Base-by-base conservation (phyloP, 2,888 invertebrate species). In the Hermaeophaga mercurialis region DNA sequence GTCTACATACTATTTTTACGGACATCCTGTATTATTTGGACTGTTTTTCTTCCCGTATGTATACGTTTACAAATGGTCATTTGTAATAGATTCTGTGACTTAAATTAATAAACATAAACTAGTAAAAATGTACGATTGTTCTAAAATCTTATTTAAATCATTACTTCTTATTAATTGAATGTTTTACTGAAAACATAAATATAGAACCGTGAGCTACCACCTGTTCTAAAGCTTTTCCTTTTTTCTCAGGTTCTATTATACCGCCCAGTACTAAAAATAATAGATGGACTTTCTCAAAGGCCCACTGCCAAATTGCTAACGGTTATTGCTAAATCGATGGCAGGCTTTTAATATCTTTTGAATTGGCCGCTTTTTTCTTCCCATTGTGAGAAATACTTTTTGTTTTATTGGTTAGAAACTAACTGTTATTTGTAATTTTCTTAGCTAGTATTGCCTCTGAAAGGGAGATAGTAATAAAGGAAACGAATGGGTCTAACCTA, bases 241-340 rank as follows among this genome's bases (percentile, higher is more conserved):
- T 39, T 39, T 11, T 7, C 24, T 14, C 14, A 14, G 11, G 14
- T 11, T 43, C 26, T 24, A 24, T 43, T 43, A 24, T 43, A 45
- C 48, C 45, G 54, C 62, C 57, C 43, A 34, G 24, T 18, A 62
- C 59, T 59, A 59, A 62, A 62, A 59, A 59, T 62, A 59, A 62
- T 58, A 50, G 59, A 62, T 59, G 59, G 62, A 57, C 57, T 56
- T 57, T 62, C 49, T 59, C 58, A 38, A 57, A 57, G 52, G 61
- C 50, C 50, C 26, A 54, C 49, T 56, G 62, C 62, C 62, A 57
- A 59, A 62, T 62, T 57, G 58, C 62, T 62, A 62, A 62, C 59
- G 55, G 62, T 59, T 62, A 62, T 59, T 59, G 58, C 58, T 52
- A 52, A 58, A 62, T 62, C 62, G 62, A 62, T 62, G 47, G 26